These are phyloP conservation scores for Camponotus vicinus DNA, from an alignment of 1,140 invertebrate genomes.

Conservation along the genomic window DNA sequence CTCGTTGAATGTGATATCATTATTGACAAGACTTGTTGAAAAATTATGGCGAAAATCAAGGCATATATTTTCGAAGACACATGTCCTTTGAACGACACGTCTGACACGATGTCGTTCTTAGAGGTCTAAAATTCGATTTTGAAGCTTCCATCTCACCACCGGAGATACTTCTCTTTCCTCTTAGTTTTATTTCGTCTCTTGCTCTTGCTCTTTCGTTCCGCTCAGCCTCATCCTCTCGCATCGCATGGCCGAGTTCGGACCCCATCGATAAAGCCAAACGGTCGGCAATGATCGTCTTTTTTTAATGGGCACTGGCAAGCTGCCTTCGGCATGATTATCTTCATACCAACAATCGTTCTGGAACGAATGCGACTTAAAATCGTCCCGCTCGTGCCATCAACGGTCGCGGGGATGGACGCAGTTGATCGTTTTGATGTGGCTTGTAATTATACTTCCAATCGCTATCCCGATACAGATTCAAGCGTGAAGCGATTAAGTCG, in stretches of 20 bases:
- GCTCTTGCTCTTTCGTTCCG: not conserved
- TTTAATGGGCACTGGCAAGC: conserved; percentile 58
- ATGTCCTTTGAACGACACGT: conserved; percentile 66
- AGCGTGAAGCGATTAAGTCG: conserved; percentile 22
- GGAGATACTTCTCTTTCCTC: conserved; percentile 11
- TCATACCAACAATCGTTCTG: conserved; percentile 12
- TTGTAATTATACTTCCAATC: conserved; percentile 38
- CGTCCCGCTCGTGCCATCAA: conserved; percentile 26
- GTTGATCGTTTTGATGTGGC: not conserved
- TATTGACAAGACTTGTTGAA: conserved; percentile 15
- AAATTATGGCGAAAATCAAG: conserved; percentile 36
- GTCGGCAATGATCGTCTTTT: conserved; percentile 52
- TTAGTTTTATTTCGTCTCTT: conserved; percentile 30
- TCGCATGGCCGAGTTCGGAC: not conserved
- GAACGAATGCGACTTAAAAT: conserved; percentile 53
- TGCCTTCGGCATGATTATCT: conserved; percentile 46
- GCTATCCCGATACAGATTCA: not conserved
- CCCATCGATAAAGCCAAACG: conserved; percentile 8
- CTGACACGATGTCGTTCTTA: conserved; percentile 64
- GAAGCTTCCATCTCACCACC: conserved; percentile 34
- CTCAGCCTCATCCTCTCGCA: conserved; percentile 1
- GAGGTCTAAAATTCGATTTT: conserved; percentile 62
- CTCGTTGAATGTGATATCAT: not conserved
- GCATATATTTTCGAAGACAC: conserved; percentile 45
- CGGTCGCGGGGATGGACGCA: conserved; percentile 16